phyloP scores from a whole-genome alignment of 2,113 vertebrate species.

The Sapajus apella region DNA sequence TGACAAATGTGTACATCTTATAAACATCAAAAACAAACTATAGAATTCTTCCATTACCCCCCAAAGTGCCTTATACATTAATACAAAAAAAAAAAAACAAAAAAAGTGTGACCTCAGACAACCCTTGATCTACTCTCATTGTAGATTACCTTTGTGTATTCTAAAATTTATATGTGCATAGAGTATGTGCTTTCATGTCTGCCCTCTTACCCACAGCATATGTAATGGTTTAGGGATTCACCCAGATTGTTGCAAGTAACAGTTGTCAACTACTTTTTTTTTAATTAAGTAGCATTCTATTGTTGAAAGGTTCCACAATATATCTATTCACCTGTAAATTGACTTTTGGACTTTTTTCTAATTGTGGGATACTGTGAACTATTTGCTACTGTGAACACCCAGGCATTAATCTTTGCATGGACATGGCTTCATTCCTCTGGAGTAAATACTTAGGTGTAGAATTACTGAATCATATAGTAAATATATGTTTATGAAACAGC shows the following conservation, averaged over 20 bases:
- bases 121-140: background rate
- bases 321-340: background rate
- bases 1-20: background rate
- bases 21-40: background rate
- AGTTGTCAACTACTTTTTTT: background rate
- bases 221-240: background rate
- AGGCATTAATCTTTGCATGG: background rate
- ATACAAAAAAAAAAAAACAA: background rate
- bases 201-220: background rate
- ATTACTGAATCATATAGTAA: background rate
- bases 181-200: background rate
- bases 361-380: background rate
- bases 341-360: background rate
- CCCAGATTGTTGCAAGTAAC: background rate
- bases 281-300: background rate
- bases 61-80: background rate
- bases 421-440: background rate
- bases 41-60: background rate
- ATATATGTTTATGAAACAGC: slow-evolving; percentile 26
- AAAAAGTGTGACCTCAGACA: background rate
- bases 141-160: background rate
- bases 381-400: background rate
- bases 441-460: background rate
- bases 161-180: background rate
- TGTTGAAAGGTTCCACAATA: background rate